Evolutionary conservation across 2,797 vertebrate species (phyloP), one percentile per base, ranked within the genome.

Genomic region (Mionectes olivaceus): DNA sequence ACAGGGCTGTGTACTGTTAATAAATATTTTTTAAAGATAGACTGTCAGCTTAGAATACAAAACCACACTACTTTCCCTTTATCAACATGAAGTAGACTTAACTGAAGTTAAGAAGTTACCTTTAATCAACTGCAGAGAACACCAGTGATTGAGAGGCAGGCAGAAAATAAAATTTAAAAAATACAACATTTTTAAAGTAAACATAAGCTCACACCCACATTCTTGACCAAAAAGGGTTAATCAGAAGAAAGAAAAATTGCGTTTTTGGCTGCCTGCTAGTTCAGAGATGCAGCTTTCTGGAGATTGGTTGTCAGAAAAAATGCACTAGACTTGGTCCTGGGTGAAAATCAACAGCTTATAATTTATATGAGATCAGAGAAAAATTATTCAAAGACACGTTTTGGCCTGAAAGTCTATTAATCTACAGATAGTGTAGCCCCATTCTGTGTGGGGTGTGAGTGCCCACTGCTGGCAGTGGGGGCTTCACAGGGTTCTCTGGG

Each of bases 391-490:
- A 76, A 71, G 35, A 53, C 0, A 1, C 3, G 35, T 92, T 74
- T 28, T 88, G 49, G 35, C 13, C 46, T 80, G 47, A 47, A 85
- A 59, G 39, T 63, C 73, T 39, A 43, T 67, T n/a, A 47, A 63
- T 70, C 76, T 33, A 55, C 25, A 78, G 61, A 37, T 74, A 80
- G n/a, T 1, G 18, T 17, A 68, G 35, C 2, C 12, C 9, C 0
- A 0, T 3, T 65, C 44, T 39, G n/a, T 28, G 65, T 1, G 2
- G 65, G 27, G 37, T 28, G 33, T 3, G 47, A 39, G 23, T 30
- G 47, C 30, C 21, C 68, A n/a, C 9, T 46, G 67, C 57, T 2
- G 3, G 65, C 70, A 50, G n/a, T 0, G 0, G 28, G 16, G 35
- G 33, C 13, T 41, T 21, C 60, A 25, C 0, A 0, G 41, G 27